Conservation (phyloP, 2,888 invertebrate genomes). For the Caenorhabditis angaria region DNA sequence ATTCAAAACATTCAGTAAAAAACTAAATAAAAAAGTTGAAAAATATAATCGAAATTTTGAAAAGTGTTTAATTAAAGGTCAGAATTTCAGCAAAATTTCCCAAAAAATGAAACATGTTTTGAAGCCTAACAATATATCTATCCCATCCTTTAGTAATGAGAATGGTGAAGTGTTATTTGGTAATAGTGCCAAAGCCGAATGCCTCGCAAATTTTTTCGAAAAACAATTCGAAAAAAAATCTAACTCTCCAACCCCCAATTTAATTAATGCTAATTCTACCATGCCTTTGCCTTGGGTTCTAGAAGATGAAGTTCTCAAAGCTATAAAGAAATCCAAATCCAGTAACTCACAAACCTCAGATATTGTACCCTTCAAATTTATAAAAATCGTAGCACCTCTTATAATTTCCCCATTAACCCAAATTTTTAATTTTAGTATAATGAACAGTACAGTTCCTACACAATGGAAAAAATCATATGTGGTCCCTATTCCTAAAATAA, state of each 20-base stretch:
- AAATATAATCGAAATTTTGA: no score
- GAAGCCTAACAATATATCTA: not conserved
- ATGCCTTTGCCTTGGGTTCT: not conserved
- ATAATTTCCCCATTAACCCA: no score
- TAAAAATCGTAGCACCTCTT: not conserved
- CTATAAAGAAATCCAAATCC: not conserved
- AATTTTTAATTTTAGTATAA: no score
- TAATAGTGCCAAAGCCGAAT: no score
- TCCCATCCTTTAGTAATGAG: not conserved
- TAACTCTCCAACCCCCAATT: not conserved
- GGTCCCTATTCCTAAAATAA: not conserved
- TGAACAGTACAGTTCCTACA: no score
- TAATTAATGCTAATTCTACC: not conserved
- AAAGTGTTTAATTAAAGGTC: not conserved
- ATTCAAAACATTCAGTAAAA: no score
- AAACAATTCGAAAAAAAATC: no score
- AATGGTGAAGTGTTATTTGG: no score
- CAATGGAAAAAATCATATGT: no score
- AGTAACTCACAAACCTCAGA: slow-evolving; percentile 8
- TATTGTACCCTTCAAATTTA: not conserved
- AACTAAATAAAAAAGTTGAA: no score
- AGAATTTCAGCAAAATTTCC: slow-evolving; percentile 3
- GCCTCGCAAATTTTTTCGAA: no score
- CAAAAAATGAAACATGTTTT: slow-evolving; percentile 1
- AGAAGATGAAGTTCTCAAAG: slow-evolving; percentile 8